A percentile compares a stretch with the other conserved stretches of the same genome.
Evolutionary conservation across 1,140 invertebrate genomes (phyloP).

Genomic region (honey bee (Apis mellifera)): Amel_HAv3.1 CM009936.2:3425501-3426000

Average conservation of each 20-base stretch:
- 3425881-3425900: too few relatives aligned
- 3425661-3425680: not conserved
- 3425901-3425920: too few relatives aligned
- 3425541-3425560: conserved; percentile 35
- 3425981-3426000: too few relatives aligned
- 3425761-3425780: not conserved
- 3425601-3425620: not conserved
- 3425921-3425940: too few relatives aligned
- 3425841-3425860: too few relatives aligned
- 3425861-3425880: too few relatives aligned
- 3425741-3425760: not conserved
- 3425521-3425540: conserved; percentile 47
- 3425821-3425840: too few relatives aligned
- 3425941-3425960: too few relatives aligned
- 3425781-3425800: too few relatives aligned
- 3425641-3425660: not conserved
- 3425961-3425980: too few relatives aligned
- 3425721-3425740: not conserved
- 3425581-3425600: conserved; percentile 7
- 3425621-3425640: not conserved
- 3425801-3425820: too few relatives aligned
- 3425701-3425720: not conserved
- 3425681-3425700: too few relatives aligned
- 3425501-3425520: conserved; percentile 48
- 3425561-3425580: conserved; percentile 29